Conservation (phyloP, 1,140 invertebrate genomes). For the Euborellia annulipes region DNA sequence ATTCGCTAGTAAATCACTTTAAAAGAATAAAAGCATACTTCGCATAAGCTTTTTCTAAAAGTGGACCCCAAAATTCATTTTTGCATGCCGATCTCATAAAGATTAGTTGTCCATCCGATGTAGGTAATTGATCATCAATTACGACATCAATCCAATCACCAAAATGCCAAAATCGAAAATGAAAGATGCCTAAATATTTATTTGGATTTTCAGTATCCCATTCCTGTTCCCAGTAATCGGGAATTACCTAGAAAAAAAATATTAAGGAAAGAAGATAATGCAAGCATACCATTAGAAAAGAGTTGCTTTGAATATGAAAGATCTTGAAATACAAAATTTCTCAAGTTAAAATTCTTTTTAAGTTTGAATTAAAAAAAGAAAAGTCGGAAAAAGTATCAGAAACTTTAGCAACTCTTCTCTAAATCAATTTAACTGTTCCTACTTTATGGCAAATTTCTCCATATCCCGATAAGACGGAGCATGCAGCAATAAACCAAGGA, state of each 20-base stretch:
- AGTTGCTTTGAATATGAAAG: not conserved
- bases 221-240: slow-evolving; percentile 20
- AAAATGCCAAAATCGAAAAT: slow-evolving; percentile 43
- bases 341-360: not conserved
- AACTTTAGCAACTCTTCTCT: not conserved
- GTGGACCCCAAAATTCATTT: slow-evolving; percentile 51
- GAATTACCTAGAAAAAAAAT: slow-evolving; percentile 17
- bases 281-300: not conserved
- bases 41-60: slow-evolving; percentile 62
- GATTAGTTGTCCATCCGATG: slow-evolving; percentile 41
- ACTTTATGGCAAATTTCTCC: slow-evolving; percentile 19
- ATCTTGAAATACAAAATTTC: not conserved
- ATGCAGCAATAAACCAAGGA: slow-evolving; percentile 18
- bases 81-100: slow-evolving; percentile 44
- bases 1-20: slow-evolving; percentile 1
- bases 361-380: not conserved
- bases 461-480: slow-evolving; percentile 15
- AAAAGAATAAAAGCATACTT: slow-evolving; percentile 31
- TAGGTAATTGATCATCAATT: slow-evolving; percentile 58
- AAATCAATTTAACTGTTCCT: not conserved
- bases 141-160: slow-evolving; percentile 54
- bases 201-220: slow-evolving; percentile 10
- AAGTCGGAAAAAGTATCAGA: not conserved
- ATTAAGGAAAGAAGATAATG: too few relatives aligned
- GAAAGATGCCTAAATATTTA: slow-evolving; percentile 18